Percentiles rank a stretch among this genome's conserved stretches.
These are phyloP conservation scores for Solenopsis invicta DNA, from an alignment of 1,140 invertebrate genomes.

Conservation along the genomic window DNA sequence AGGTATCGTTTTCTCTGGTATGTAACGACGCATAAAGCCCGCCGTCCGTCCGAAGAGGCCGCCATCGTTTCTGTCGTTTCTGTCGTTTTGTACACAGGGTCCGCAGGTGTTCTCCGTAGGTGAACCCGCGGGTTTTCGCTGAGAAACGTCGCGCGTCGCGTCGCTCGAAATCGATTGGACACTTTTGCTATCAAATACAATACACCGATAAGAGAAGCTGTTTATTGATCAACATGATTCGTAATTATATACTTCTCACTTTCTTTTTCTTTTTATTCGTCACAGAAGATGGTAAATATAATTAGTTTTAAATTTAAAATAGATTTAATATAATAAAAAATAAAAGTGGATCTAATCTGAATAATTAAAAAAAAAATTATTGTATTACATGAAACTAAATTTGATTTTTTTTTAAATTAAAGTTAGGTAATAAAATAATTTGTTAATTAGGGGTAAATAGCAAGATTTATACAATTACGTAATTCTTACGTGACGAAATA, in stretches of 20 bases:
- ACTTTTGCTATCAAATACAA: constrained; percentile 10
- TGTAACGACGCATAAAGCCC: constrained; percentile 35
- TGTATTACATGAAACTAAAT: no score
- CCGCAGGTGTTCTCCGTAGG: constrained; percentile 12
- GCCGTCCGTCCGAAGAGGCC: constrained; percentile 13
- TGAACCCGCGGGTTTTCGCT: neutral
- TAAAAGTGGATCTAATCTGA: neutral
- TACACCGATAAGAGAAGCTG: neutral
- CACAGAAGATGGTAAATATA: neutral
- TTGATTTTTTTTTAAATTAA: no score
- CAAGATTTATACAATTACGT: no score
- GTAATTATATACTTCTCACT: neutral
- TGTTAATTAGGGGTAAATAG: no score
- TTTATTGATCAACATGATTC: constrained; percentile 11
- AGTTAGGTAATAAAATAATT: no score
- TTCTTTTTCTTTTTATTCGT: neutral
- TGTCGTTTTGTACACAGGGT: neutral
- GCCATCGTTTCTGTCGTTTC: neutral
- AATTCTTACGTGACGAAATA: no score
- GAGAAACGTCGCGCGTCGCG: neutral
- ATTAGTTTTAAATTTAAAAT: neutral
- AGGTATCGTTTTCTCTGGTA: constrained; percentile 49
- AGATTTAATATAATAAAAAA: neutral
- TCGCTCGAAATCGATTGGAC: constrained; percentile 23
- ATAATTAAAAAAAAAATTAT: no score